phyloP scores from a whole-genome alignment of 1,140 invertebrate genomes.

The Apocrypta bakeri region DNA sequence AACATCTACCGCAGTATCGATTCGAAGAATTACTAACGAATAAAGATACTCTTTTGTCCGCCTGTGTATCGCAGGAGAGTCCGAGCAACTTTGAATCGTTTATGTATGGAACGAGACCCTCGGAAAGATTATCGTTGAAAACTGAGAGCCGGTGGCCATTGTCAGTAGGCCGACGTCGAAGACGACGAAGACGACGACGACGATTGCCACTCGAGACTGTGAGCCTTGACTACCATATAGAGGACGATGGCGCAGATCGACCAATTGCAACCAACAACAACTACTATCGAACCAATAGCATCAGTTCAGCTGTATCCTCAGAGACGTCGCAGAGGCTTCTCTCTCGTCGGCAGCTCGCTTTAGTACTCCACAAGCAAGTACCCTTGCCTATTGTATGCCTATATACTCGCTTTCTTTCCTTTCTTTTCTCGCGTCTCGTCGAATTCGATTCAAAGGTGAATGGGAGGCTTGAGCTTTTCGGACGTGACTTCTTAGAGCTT shows the following conservation, averaged over 20 bases:
- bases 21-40: background rate
- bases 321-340: background rate
- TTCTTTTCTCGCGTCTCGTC: background rate
- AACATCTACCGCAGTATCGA: too few species aligned
- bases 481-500: background rate
- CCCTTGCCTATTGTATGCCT: background rate
- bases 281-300: background rate
- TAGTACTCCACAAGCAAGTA: background rate
- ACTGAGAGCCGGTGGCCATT: conserved; percentile 11
- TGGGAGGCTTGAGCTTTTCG: background rate
- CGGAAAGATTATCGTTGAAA: conserved; percentile 1
- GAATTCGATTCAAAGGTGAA: background rate
- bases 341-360: background rate
- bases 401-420: too few species aligned
- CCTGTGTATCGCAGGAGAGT: background rate
- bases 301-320: background rate
- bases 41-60: background rate
- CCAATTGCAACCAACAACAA: background rate
- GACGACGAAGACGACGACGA: conserved; percentile 15
- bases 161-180: background rate
- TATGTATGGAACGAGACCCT: conserved; percentile 25
- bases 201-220: conserved; percentile 40
- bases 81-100: background rate
- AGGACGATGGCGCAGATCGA: background rate
- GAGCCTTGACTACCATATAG: background rate